Percentiles rank a stretch among this genome's conserved stretches.
These are phyloP conservation scores for Corydoras sp. DNA, from an alignment of 2,113 vertebrate genomes.

Conservation along the genomic window DNA sequence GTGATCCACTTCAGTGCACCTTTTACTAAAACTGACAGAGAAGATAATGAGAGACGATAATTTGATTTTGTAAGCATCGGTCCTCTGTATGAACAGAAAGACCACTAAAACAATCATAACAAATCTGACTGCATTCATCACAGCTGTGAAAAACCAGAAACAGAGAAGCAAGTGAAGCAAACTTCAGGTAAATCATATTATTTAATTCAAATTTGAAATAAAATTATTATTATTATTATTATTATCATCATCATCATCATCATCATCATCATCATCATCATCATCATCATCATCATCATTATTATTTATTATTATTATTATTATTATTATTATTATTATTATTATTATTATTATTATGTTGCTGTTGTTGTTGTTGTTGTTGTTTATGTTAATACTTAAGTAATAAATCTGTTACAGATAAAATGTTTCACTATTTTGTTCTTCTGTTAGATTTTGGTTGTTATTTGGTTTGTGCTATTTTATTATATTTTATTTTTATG, in stretches of 20 bases:
- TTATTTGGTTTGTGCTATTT: no score
- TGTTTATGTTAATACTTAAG: neutral
- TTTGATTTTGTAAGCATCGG: constrained; percentile 28
- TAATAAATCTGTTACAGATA: no score
- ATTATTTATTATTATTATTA: neutral
- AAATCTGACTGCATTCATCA: no score
- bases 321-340: neutral
- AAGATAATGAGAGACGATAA: constrained; percentile 41
- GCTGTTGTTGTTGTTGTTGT: neutral
- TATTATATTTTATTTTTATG: no score
- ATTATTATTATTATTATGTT: neutral
- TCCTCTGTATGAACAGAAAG: neutral
- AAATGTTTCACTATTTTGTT: no score
- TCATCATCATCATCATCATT: neutral
- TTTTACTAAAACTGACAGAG: constrained; percentile 33
- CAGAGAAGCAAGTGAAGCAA: constrained; percentile 2
- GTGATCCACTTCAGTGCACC: neutral
- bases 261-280: neutral
- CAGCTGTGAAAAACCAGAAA: neutral
- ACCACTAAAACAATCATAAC: neutral
- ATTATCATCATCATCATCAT: neutral
- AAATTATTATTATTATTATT: neutral
- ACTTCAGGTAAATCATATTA: constrained; percentile 28
- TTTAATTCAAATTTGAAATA: no score
- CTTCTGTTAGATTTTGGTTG: no score